phyloP scores from a whole-genome alignment of 1,140 invertebrate genomes.

The Cydia fagiglandana region DNA sequence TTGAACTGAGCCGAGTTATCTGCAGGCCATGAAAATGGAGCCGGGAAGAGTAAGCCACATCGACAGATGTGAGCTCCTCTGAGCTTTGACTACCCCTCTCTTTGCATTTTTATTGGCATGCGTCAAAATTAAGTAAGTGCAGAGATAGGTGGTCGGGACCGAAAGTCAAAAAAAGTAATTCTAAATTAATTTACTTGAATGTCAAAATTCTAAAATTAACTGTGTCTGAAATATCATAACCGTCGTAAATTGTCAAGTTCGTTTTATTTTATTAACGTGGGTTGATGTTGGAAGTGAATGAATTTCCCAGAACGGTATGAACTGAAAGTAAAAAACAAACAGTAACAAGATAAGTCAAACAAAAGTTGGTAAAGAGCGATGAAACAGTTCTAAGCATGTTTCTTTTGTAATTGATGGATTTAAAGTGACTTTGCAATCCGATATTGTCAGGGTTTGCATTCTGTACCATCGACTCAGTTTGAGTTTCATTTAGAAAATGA shows the following conservation, averaged over 20 bases:
- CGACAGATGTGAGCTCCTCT: slow-evolving; percentile 60
- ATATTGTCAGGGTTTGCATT: background rate
- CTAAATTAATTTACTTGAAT: background rate
- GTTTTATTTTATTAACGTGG: too few relatives aligned
- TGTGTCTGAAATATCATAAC: too few relatives aligned
- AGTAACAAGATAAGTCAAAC: background rate
- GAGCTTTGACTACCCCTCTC: slow-evolving; percentile 35
- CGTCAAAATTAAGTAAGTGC: background rate
- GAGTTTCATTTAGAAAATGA: too few relatives aligned
- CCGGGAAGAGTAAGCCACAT: slow-evolving; percentile 35
- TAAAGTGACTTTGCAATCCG: background rate
- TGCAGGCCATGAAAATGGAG: background rate
- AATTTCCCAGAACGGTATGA: background rate
- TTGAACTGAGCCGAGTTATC: background rate
- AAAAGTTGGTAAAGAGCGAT: background rate
- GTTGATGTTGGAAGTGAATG: background rate
- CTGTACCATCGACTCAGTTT: background rate
- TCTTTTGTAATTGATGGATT: background rate
- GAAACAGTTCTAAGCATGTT: background rate
- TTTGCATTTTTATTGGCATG: slow-evolving; percentile 16
- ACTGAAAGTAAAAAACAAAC: background rate
- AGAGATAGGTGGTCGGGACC: background rate
- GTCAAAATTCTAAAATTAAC: background rate
- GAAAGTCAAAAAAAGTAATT: background rate
- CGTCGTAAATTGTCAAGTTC: background rate